A percentile compares a stretch with the other conserved stretches of the same genome.
Evolutionary conservation across 2,888 invertebrate genomes (phyloP).

Genomic region (Andrena trimmerana): DNA sequence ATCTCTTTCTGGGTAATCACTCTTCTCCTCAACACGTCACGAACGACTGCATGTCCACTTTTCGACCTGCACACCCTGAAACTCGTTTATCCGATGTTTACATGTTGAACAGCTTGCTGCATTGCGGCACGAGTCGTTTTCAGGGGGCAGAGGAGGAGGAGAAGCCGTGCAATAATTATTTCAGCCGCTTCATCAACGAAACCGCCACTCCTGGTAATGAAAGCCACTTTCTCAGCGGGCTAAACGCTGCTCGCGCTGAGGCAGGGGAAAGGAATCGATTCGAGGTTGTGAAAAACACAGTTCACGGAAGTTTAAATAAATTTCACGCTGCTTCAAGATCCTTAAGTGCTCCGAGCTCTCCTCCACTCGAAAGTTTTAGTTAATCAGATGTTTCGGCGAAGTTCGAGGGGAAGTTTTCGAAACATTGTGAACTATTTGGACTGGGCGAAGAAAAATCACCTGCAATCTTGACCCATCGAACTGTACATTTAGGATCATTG

Average conservation of each 20-base stretch:
- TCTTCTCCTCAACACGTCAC: not conserved
- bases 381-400: not conserved
- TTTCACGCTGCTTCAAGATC: not conserved
- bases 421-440: not conserved
- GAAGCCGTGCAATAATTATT: constrained; percentile 43
- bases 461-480: too few species aligned
- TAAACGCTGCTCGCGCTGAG: not conserved
- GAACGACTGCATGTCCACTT: not conserved
- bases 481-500: not conserved
- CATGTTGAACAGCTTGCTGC: not conserved
- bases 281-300: not conserved
- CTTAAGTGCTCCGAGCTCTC: not conserved
- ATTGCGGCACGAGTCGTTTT: not conserved
- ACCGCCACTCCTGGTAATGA: constrained; percentile 48
- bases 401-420: not conserved
- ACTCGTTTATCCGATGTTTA: constrained; percentile 10
- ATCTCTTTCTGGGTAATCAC: not conserved
- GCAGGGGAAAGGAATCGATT: not conserved
- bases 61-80: not conserved
- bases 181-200: constrained; percentile 28
- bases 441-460: not conserved
- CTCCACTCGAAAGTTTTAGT: not conserved
- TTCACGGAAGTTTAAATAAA: constrained; percentile 17
- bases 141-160: not conserved
- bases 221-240: constrained; percentile 31